Evolutionary conservation across 2,797 vertebrate species (phyloP).

Genomic region (Poecilia picta): DNA sequence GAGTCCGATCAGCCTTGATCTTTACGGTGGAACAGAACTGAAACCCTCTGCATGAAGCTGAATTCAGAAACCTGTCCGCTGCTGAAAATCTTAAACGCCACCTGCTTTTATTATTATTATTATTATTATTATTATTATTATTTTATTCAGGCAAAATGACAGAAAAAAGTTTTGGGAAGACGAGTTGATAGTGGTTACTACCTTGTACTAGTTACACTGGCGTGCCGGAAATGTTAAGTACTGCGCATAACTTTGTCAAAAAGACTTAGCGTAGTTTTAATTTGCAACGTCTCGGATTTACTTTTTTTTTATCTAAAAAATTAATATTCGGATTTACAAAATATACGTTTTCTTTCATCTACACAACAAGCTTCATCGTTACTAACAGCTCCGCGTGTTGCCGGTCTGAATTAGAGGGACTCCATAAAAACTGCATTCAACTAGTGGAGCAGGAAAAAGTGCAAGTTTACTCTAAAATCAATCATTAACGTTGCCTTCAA

Average conservation of each 20-base stretch:
- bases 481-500: conserved; percentile 74
- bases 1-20: conserved; percentile 33
- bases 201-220: background rate
- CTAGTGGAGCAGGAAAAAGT: conserved; percentile 68
- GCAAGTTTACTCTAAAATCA: conserved; percentile 72
- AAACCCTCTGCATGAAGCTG: conserved; percentile 5
- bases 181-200: too few relatives aligned
- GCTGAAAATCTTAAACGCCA: conserved; percentile 20
- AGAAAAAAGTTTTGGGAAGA: conserved; percentile 9
- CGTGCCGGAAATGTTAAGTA: background rate
- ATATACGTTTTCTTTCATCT: background rate
- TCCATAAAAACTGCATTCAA: conserved; percentile 52
- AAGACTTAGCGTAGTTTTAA: background rate
- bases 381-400: conserved; percentile 3
- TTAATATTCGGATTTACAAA: background rate
- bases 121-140: too few relatives aligned
- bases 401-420: conserved; percentile 39
- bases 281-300: background rate
- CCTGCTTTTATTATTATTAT: too few relatives aligned
- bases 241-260: background rate
- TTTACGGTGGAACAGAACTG: conserved; percentile 21
- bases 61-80: conserved; percentile 7
- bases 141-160: conserved; percentile 4
- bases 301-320: background rate
- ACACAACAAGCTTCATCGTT: background rate